A percentile compares a stretch with the other conserved stretches of the same genome.
These are phyloP conservation scores for Campoplex capitator DNA, from an alignment of 2,888 invertebrate species.

Conservation along the genomic window DNA sequence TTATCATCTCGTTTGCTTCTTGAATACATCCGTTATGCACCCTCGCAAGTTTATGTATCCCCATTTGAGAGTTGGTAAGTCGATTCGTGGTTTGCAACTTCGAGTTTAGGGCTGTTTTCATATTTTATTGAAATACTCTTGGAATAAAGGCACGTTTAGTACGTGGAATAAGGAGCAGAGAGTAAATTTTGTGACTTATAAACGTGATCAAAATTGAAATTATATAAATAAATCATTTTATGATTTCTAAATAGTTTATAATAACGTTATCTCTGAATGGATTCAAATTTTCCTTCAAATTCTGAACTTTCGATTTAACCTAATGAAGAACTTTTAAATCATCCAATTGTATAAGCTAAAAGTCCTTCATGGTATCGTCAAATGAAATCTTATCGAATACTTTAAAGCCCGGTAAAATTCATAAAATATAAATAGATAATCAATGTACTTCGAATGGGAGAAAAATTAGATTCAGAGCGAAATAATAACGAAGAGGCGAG, in stretches of 20 bases:
- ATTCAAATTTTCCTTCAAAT: not conserved
- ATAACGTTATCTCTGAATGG: not conserved
- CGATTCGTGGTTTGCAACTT: constrained; percentile 19
- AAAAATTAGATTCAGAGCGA: not conserved
- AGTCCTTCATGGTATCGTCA: not conserved
- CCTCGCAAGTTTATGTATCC: constrained; percentile 1
- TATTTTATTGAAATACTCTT: not conserved
- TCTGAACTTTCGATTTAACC: not conserved
- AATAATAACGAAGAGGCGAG: not conserved
- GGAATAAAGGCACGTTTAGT: not conserved
- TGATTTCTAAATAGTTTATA: not conserved
- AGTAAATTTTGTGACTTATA: not conserved
- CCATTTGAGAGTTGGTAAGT: constrained; percentile 28
- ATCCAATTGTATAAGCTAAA: not conserved
- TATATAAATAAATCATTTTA: not conserved
- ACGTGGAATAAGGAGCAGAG: not conserved
- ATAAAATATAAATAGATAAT: not conserved
- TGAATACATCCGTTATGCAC: constrained; percentile 36
- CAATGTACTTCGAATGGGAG: not conserved
- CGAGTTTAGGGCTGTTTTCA: constrained; percentile 7
- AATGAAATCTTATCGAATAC: not conserved
- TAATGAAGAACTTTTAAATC: no score
- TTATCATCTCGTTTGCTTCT: constrained; percentile 25
- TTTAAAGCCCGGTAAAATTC: not conserved
- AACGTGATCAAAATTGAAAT: not conserved